Evolutionary conservation across 2,888 invertebrate genomes (phyloP).

Genomic region (Stenurella melanura): DNA sequence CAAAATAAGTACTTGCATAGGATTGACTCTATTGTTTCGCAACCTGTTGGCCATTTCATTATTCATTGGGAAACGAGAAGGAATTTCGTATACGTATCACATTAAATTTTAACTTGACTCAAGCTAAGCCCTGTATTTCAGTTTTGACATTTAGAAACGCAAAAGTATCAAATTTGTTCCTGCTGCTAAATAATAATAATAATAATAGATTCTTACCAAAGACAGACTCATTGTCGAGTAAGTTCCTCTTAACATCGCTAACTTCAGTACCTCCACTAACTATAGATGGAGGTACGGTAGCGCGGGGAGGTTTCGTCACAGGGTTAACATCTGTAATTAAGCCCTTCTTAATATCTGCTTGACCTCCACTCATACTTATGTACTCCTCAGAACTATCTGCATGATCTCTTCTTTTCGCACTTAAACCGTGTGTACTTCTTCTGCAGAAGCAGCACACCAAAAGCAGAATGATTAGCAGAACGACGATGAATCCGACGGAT

Average conservation of each 20-base stretch:
- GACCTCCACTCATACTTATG: constrained; percentile 84
- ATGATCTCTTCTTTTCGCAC: constrained; percentile 64
- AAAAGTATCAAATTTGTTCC: not conserved
- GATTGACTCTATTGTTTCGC: too few species aligned
- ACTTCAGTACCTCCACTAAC: constrained; percentile 86
- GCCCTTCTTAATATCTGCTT: constrained; percentile 90
- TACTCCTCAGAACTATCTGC: constrained; percentile 71
- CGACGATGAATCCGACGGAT: constrained; percentile 71
- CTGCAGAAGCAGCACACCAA: constrained; percentile 70
- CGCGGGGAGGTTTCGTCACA: constrained; percentile 87
- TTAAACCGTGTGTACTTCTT: constrained; percentile 59
- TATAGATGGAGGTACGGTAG: constrained; percentile 84
- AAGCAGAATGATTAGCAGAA: constrained; percentile 74
- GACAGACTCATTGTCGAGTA: constrained; percentile 87
- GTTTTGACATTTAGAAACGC: not conserved
- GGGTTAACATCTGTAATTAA: constrained; percentile 89
- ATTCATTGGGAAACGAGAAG: too few species aligned
- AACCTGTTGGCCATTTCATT: too few species aligned
- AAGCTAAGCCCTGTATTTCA: too few species aligned
- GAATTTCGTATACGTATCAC: too few species aligned
- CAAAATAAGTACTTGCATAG: too few species aligned
- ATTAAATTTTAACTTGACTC: too few species aligned
- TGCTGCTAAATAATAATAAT: not conserved
- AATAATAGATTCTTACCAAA: constrained; percentile 72
- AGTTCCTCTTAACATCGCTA: constrained; percentile 87